Conservation (phyloP, 2,113 vertebrate species). For the Xiphophorus hellerii region DNA sequence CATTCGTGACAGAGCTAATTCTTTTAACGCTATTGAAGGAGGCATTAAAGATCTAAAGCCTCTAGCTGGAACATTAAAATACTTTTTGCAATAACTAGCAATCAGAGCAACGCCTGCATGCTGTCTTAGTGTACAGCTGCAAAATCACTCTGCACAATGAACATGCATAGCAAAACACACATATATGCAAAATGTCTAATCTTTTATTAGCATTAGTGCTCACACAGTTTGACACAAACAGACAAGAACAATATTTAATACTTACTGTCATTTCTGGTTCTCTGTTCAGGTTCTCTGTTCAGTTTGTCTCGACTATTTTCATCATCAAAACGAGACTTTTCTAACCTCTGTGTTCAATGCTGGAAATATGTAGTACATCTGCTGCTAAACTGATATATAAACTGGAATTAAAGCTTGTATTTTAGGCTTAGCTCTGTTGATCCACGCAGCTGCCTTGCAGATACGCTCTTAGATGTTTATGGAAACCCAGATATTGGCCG, state of each 20-base stretch:
- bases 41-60: conserved; percentile 9
- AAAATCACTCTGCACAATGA: conserved; percentile 11
- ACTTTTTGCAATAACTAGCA: conserved; percentile 27
- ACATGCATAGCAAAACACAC: neutral
- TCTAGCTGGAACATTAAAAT: neutral
- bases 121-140: neutral
- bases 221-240: neutral
- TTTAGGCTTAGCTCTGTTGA: conserved; percentile 36
- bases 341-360: conserved; percentile 17
- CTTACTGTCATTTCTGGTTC: conserved; percentile 73
- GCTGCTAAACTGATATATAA: conserved; percentile 11
- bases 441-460: conserved; percentile 52
- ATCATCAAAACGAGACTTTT: conserved; percentile 44
- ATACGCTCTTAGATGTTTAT: conserved; percentile 47
- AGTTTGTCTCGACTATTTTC: conserved; percentile 42
- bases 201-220: neutral
- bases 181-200: neutral
- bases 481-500: conserved; percentile 60
- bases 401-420: conserved; percentile 6
- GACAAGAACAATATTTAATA: conserved; percentile 25
- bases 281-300: conserved; percentile 49
- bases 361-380: conserved; percentile 5
- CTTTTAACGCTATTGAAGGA: conserved; percentile 49
- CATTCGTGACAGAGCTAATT: conserved; percentile 11
- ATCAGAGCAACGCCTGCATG: neutral